Evolutionary conservation across 2,113 vertebrate species (phyloP).

Genomic region (Salvelinus sp.): DNA sequence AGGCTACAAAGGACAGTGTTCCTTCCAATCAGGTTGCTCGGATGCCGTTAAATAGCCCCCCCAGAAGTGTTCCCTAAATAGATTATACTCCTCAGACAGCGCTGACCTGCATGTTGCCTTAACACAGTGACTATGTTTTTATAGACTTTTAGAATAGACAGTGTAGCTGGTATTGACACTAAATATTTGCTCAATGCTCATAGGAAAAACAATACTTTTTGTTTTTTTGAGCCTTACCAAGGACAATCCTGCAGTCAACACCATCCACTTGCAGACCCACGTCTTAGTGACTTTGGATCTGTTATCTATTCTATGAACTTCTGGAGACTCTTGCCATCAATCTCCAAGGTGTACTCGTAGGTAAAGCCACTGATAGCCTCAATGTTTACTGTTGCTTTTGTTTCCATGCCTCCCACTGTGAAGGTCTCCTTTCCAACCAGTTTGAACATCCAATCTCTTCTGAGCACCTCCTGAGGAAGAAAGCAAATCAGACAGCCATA

Average conservation of each 20-base stretch:
- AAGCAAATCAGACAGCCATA: not conserved
- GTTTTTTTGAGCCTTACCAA: conserved; percentile 77
- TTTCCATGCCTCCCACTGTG: conserved; percentile 78
- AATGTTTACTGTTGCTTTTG: conserved; percentile 87
- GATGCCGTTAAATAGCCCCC: not conserved
- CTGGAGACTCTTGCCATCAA: conserved; percentile 89
- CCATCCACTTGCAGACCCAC: conserved; percentile 85
- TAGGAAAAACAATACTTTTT: not conserved
- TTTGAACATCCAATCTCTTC: conserved; percentile 97
- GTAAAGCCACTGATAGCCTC: conserved; percentile 88
- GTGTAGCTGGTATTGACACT: not conserved
- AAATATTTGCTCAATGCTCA: not conserved
- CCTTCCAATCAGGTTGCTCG: not conserved
- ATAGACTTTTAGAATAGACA: not conserved
- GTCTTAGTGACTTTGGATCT: conserved; percentile 85
- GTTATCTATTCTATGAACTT: conserved; percentile 84
- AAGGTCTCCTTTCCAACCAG: conserved; percentile 94
- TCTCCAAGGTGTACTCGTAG: conserved; percentile 91
- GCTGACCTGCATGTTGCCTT: not conserved
- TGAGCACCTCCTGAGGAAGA: conserved; percentile 82
- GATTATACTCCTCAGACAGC: not conserved
- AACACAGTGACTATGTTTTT: not conserved
- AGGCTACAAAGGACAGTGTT: not conserved
- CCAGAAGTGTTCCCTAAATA: not conserved
- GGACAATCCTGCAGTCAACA: conserved; percentile 82